A percentile compares a stretch with the other conserved stretches of the same genome.
phyloP scores from a whole-genome alignment of 2,888 invertebrate species.

The Agrotis segetum region DNA sequence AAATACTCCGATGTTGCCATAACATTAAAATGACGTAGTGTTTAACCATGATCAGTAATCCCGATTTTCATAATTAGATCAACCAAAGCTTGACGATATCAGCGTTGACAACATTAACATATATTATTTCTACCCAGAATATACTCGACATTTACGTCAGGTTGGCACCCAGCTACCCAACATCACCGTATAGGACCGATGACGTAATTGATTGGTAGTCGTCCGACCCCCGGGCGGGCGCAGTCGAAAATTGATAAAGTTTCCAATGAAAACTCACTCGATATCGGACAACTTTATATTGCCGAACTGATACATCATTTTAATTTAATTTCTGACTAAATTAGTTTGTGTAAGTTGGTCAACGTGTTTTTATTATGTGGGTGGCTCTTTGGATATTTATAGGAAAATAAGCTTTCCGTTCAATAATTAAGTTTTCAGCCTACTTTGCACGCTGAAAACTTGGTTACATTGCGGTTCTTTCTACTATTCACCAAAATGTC shows the following conservation, averaged over 20 bases:
- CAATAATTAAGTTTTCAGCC: neutral
- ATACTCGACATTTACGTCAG: neutral
- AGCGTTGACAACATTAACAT: neutral
- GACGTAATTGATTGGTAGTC: conserved; percentile 71
- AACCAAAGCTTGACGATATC: too few species aligned
- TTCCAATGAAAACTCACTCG: conserved; percentile 72
- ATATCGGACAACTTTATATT: conserved; percentile 59
- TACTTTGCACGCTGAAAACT: neutral
- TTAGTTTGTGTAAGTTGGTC: conserved; percentile 44
- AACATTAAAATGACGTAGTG: too few species aligned
- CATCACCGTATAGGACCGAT: conserved; percentile 38
- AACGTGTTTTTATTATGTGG: conserved; percentile 28
- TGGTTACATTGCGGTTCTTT: neutral
- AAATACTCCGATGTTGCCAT: too few species aligned
- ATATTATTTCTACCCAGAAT: neutral
- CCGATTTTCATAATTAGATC: conserved; percentile 1
- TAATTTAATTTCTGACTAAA: conserved; percentile 67
- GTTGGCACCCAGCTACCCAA: conserved; percentile 5
- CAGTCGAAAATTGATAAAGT: conserved; percentile 77
- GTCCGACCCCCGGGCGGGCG: conserved; percentile 64
- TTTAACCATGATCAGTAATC: neutral
- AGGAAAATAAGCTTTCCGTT: conserved; percentile 9
- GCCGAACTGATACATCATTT: conserved; percentile 65
- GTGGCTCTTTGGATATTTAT: neutral
- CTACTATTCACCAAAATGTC: neutral